Base-by-base conservation (phyloP, 2,113 vertebrate species). In the Tapirus terrestris region DNA sequence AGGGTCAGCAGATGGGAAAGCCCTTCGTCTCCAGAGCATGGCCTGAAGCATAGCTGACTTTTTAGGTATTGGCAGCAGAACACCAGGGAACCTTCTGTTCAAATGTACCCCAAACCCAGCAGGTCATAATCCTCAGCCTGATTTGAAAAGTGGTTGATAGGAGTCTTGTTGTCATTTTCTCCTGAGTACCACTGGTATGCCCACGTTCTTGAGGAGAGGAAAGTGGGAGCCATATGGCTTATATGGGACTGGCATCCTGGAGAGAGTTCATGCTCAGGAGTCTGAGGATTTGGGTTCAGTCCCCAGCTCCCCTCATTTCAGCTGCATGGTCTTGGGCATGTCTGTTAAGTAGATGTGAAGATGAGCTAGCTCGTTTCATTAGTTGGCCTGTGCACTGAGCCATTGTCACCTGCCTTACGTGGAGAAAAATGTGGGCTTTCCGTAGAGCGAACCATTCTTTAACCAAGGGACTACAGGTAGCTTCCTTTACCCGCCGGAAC, bases 11-110 rank as follows among this genome's bases (percentile, higher is more conserved):
- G 87, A 84, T 94, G 80, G 93, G 77, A 81, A 31, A 58, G 31
- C 5, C 33, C 67, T 72, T 83, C 13, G 0, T 92, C 92, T 97
- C 89, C 73, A 27, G 92, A 86, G 90, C 67, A 51, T 39, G 45
- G 65, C 83, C 51, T 29, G 8, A 73, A 67, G 23, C 45, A 63
- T 83, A 89, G 95, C 67, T 75, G 95, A 96, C 27, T 2, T 95
- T 83, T 96, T 84, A 84, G 87, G 92, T 68, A 43, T 72, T 97
- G 96, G 91, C 93, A 72, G 43, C 23, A 8, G 51, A 82, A 25
- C 48, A 48, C 48, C 33, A 27, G 61, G 76, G 48, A 36, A 65
- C 84, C 70, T 94, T 91, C 75, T 91, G 70, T 96, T 96, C 94
- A 36, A 61, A 88, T 84, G 65, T 43, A 18, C 56, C 85, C 77